phyloP scores from a whole-genome alignment of 2,888 invertebrate species.

The Drosophila mulleri region DNA sequence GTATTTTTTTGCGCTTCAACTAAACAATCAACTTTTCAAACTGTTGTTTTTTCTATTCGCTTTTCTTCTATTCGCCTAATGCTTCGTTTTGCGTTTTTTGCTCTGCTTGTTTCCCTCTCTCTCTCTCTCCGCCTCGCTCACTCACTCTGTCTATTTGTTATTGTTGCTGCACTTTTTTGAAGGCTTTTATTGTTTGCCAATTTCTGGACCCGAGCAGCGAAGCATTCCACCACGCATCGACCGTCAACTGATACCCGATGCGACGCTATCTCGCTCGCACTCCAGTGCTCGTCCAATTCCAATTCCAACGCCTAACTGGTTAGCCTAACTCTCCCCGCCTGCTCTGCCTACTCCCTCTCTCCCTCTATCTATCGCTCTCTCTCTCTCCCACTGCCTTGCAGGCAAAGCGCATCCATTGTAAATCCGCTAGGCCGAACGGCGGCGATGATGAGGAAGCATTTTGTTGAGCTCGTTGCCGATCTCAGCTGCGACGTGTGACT shows the following conservation, averaged over 20 bases:
- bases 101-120: slow-evolving; percentile 7
- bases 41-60: slow-evolving; percentile 55
- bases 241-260: slow-evolving; percentile 61
- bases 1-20: slow-evolving; percentile 64
- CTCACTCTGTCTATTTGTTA: slow-evolving; percentile 41
- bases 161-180: slow-evolving; percentile 79
- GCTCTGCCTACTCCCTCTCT: background rate
- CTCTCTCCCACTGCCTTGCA: slow-evolving; percentile 6
- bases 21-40: slow-evolving; percentile 81
- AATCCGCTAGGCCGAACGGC: slow-evolving; percentile 72
- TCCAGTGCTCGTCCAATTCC: slow-evolving; percentile 31
- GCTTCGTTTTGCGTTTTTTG: slow-evolving; percentile 27
- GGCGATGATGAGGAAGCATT: slow-evolving; percentile 80
- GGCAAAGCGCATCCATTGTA: slow-evolving; percentile 67
- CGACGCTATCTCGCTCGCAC: slow-evolving; percentile 12
- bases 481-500: slow-evolving; percentile 59
- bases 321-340: slow-evolving; percentile 26
- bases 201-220: slow-evolving; percentile 74
- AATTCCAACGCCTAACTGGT: slow-evolving; percentile 66
- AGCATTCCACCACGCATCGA: slow-evolving; percentile 78
- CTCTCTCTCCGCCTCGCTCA: slow-evolving; percentile 1
- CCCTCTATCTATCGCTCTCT: background rate
- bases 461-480: slow-evolving; percentile 78
- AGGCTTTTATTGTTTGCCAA: slow-evolving; percentile 81
- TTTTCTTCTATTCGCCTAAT: slow-evolving; percentile 45